Conservation (phyloP, 2,797 vertebrate species). For the Todus mexicanus region DNA sequence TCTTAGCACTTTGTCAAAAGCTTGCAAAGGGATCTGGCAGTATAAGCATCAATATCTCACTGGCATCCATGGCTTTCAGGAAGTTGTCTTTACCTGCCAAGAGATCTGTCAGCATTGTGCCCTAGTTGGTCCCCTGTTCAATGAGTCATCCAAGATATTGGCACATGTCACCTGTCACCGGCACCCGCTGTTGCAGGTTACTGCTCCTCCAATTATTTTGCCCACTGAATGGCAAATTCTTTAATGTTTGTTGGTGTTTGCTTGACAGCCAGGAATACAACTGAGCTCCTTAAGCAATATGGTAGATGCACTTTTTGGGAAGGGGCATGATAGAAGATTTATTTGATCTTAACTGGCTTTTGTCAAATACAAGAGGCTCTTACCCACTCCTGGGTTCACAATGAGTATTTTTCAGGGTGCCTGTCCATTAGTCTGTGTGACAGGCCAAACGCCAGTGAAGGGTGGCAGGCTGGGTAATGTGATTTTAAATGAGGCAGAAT, state of each 20-base stretch:
- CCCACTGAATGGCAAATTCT: not conserved
- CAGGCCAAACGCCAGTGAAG: constrained; percentile 31
- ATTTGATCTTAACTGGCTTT: constrained; percentile 24
- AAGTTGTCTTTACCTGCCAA: not conserved
- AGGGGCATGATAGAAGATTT: not conserved
- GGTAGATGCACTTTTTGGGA: not conserved
- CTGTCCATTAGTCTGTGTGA: constrained; percentile 19
- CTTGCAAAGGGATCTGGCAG: not conserved
- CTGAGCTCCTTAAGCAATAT: not conserved
- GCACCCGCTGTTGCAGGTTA: not conserved
- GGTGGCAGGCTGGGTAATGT: constrained; percentile 43
- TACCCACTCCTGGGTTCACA: not conserved
- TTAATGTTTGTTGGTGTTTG: not conserved
- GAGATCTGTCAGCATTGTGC: not conserved
- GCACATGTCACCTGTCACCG: not conserved
- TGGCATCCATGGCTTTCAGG: not conserved
- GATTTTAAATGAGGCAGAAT: constrained; percentile 54
- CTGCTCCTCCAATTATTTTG: not conserved
- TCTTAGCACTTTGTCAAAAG: not conserved
- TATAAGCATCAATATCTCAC: not conserved
- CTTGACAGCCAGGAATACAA: not conserved
- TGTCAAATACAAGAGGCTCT: not conserved
- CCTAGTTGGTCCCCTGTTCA: not conserved
- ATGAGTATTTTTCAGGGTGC: not conserved
- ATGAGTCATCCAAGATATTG: not conserved